Conservation (phyloP, 1,140 invertebrate genomes). For the Hyles euphorbiae region DNA sequence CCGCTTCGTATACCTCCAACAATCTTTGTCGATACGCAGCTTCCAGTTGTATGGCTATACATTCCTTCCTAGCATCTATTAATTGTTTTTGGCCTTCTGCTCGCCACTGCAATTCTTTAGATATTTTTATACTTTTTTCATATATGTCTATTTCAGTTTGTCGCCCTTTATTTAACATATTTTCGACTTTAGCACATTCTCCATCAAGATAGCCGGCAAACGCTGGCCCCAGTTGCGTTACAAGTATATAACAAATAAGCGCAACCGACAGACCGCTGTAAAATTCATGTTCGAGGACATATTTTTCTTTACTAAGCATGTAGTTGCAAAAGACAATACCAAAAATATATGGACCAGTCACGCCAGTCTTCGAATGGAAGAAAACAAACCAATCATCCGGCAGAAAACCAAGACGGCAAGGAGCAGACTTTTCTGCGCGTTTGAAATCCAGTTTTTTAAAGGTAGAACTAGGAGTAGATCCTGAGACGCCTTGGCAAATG, state of each 20-base stretch:
- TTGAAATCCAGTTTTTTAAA: slow-evolving; percentile 15
- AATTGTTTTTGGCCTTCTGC: slow-evolving; percentile 85
- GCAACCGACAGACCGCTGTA: slow-evolving; percentile 85
- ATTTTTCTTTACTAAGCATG: slow-evolving; percentile 93
- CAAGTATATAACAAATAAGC: slow-evolving; percentile 84
- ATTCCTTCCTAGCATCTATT: slow-evolving; percentile 92
- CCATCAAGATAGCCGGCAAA: slow-evolving; percentile 75
- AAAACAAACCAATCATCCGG: slow-evolving; percentile 81
- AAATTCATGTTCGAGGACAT: slow-evolving; percentile 93
- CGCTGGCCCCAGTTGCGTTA: slow-evolving; percentile 71
- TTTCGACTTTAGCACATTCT: slow-evolving; percentile 75
- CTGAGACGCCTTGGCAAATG: slow-evolving; percentile 4
- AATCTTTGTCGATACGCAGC: slow-evolving; percentile 84
- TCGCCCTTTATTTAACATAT: slow-evolving; percentile 29
- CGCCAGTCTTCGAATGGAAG: slow-evolving; percentile 96
- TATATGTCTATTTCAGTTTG: slow-evolving; percentile 27
- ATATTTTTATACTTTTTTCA: slow-evolving; percentile 77
- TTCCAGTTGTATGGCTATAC: slow-evolving; percentile 93
- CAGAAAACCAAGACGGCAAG: slow-evolving; percentile 44
- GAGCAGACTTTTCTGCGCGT: slow-evolving; percentile 29
- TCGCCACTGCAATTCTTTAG: slow-evolving; percentile 84
- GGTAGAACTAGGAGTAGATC: not conserved
- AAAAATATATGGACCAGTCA: slow-evolving; percentile 91
- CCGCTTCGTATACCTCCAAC: slow-evolving; percentile 39
- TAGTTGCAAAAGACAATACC: slow-evolving; percentile 84